Conservation (phyloP, 2,888 invertebrate species). For the Eupeodes latifasciatus region DNA sequence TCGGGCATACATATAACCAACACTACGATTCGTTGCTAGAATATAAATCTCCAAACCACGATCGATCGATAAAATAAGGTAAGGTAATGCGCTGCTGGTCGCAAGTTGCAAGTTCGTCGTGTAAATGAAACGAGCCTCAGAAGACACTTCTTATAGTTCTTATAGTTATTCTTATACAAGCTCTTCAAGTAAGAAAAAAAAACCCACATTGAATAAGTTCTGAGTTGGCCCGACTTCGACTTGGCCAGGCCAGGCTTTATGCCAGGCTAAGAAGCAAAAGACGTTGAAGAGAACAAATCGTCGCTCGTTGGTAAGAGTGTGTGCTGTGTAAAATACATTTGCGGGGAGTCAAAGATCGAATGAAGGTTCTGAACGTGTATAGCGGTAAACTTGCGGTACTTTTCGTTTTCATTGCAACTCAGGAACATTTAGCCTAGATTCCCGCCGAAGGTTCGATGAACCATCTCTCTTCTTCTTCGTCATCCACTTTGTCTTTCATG, state of each 20-base stretch:
- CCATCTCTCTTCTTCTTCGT: constrained; percentile 77
- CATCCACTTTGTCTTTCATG: constrained; percentile 30
- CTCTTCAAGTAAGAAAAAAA: constrained; percentile 9
- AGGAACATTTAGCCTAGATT: constrained; percentile 85
- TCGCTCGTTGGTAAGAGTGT: not conserved
- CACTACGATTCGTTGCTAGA: constrained; percentile 57
- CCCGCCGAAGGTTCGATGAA: constrained; percentile 84
- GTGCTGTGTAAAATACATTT: constrained; percentile 7
- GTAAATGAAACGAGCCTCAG: constrained; percentile 67
- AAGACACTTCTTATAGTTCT: constrained; percentile 15
- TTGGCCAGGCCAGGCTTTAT: constrained; percentile 1
- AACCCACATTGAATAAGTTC: constrained; percentile 43
- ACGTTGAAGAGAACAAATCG: constrained; percentile 1
- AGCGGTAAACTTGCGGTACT: constrained; percentile 85
- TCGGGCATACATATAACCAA: constrained; percentile 44
- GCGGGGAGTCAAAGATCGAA: constrained; percentile 59
- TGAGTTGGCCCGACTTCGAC: not conserved
- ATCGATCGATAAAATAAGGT: constrained; percentile 52
- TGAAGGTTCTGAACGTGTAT: constrained; percentile 78
- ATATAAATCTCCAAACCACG: constrained; percentile 58
- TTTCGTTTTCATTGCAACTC: constrained; percentile 85
- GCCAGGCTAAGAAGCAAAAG: constrained; percentile 37
- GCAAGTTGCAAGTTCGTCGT: constrained; percentile 40
- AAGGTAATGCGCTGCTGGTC: constrained; percentile 10
- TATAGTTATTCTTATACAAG: not conserved